Base-by-base conservation (phyloP, 2,888 invertebrate genomes). In the Drosophila lutescens region DNA sequence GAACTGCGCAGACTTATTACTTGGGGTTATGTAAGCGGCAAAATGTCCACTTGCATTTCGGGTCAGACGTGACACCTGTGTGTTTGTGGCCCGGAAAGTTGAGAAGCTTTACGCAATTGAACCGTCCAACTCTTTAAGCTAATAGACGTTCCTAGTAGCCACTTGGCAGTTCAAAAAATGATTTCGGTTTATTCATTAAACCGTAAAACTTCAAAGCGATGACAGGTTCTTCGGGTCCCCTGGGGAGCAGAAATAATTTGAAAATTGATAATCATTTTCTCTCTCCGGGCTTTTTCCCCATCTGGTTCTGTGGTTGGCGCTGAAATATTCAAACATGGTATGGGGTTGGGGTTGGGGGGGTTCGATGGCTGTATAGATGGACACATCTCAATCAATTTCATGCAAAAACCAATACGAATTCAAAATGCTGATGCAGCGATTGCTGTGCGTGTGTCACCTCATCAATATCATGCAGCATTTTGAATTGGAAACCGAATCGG, bases 221-320 rank as follows among this genome's bases (percentile, higher is more conserved):
- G 71, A 56, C 46, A 70, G 49, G 46, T 23, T 46, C 23, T 63
- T 17, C 23, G 50, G 20, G 12, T 40, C n/a, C 38, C 71, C 40
- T 40, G 66, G 32, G 66, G 66, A 17, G 58, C 34, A 40, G 26
- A 56, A 66, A 66, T 66, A 32, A 66, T 66, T 70, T 40, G 26
- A 57, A 66, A 66, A 66, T 66, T 66, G 57, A 70, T 56, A 70
- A 66, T 69, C 70, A 65, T 69, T 69, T 17, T 44, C 23, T 34
- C 1, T 41, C 67, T 46, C 44, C 38, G 20, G 69, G 38, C 1
- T 12, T 20, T 34, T 65, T 26, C 13, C 61, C 79, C 54, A 38
- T 15, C 30, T 20, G 32, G 65, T 46, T 53, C 34, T 65, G 62
- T 40, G 65, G 61, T 46, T 36, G 20, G 32, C 63, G 20, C 32